phyloP scores from a whole-genome alignment of 2,888 invertebrate species.

The Hydraecia micacea region DNA sequence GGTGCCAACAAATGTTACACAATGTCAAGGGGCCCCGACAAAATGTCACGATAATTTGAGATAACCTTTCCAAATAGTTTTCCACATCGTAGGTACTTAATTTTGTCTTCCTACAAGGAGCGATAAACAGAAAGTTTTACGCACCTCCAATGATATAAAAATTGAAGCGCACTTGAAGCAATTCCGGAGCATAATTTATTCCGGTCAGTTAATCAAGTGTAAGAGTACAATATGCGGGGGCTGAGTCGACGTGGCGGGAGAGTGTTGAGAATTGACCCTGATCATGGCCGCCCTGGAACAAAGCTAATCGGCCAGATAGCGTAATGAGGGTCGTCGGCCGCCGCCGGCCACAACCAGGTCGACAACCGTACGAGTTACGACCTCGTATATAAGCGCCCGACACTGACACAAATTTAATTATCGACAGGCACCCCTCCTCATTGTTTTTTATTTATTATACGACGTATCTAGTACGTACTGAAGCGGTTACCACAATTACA shows the following conservation, averaged over 20 bases:
- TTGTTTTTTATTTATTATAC: conserved; percentile 42
- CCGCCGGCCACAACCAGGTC: conserved; percentile 58
- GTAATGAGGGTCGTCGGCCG: conserved; percentile 69
- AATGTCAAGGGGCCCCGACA: conserved; percentile 29
- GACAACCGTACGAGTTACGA: conserved; percentile 57
- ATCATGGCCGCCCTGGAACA: conserved; percentile 61
- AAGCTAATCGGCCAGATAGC: conserved; percentile 63
- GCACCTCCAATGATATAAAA: conserved; percentile 46
- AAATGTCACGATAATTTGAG: conserved; percentile 19
- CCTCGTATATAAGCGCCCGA: conserved; percentile 47
- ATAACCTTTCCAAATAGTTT: conserved; percentile 20
- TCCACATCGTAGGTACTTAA: neutral
- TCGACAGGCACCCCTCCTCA: conserved; percentile 42
- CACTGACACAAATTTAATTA: conserved; percentile 62
- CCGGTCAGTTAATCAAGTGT: conserved; percentile 62
- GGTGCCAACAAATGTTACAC: conserved; percentile 44
- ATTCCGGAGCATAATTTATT: conserved; percentile 57
- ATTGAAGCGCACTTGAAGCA: conserved; percentile 50
- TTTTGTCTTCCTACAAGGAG: conserved; percentile 10
- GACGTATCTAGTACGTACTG: conserved; percentile 12
- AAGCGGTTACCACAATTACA: conserved; percentile 11
- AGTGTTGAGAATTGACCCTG: conserved; percentile 68
- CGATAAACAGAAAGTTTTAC: conserved; percentile 38
- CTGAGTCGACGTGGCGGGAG: conserved; percentile 49
- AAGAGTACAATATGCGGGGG: conserved; percentile 63